Percentiles rank a stretch among this genome's conserved stretches.
Evolutionary conservation across 2,888 invertebrate species (phyloP).

Genomic region (Drosophila lacicola): DNA sequence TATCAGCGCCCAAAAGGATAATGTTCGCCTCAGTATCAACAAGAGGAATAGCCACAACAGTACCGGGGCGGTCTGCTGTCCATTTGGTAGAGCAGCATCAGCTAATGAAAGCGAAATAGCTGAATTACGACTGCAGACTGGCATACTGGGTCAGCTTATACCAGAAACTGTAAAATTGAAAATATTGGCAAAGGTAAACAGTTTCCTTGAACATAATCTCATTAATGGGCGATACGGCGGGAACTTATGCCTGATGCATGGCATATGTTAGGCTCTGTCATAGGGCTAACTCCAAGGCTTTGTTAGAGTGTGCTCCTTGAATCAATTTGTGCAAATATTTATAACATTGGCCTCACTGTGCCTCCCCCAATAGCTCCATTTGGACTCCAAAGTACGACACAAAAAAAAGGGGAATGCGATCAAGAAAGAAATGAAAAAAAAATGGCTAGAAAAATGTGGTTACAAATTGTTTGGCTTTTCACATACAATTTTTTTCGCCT

Average conservation of each 20-base stretch:
- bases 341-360: conserved; percentile 38
- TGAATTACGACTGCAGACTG: conserved; percentile 59
- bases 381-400: conserved; percentile 26
- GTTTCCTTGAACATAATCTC: neutral
- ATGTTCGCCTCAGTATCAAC: conserved; percentile 54
- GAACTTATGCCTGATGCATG: too few relatives aligned
- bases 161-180: neutral
- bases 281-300: too few relatives aligned
- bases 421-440: conserved; percentile 36
- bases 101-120: conserved; percentile 77
- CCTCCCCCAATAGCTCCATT: conserved; percentile 24
- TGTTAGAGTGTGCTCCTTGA: too few relatives aligned
- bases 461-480: conserved; percentile 58
- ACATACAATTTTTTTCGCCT: conserved; percentile 11
- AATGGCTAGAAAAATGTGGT: conserved; percentile 59
- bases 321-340: neutral
- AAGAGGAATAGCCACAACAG: conserved; percentile 40
- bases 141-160: conserved; percentile 39
- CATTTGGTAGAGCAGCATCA: conserved; percentile 55
- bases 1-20: conserved; percentile 74
- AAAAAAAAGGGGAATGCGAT: conserved; percentile 43
- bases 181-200: neutral
- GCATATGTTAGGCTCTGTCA: too few relatives aligned
- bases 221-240: neutral
- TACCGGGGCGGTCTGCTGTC: conserved; percentile 41